Conservation (phyloP, 2,797 vertebrate genomes). For the Pipistrellus pipistrellus region DNA sequence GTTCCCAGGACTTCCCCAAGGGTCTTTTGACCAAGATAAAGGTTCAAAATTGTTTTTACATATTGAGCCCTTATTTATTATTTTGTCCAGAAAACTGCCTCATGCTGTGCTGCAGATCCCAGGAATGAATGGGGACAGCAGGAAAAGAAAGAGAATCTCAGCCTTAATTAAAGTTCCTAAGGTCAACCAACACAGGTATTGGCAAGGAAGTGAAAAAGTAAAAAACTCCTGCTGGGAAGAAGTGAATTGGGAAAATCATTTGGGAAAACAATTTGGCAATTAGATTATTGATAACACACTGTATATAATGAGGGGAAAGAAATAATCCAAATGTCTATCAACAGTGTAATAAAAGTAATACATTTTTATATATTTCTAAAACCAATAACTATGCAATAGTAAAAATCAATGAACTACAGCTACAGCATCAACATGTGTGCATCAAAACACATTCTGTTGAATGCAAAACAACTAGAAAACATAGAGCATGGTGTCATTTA, state of each 20-base stretch:
- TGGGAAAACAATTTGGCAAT: background rate
- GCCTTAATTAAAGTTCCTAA: background rate
- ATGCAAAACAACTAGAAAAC: background rate
- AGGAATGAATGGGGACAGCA: background rate
- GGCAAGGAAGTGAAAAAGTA: background rate
- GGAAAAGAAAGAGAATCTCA: background rate
- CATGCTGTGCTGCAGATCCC: background rate
- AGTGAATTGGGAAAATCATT: background rate
- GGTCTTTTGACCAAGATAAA: background rate
- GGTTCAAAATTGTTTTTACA: background rate
- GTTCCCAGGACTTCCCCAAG: background rate
- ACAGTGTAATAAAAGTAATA: background rate
- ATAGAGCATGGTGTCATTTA: background rate
- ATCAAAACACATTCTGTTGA: background rate
- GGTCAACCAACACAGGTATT: background rate
- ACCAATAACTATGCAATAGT: background rate
- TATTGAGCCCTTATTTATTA: background rate
- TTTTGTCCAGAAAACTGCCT: background rate
- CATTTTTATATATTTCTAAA: slow-evolving; percentile 17
- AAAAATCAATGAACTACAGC: background rate
- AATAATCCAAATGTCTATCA: background rate
- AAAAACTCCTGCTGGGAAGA: background rate
- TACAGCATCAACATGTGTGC: background rate
- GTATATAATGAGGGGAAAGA: background rate
- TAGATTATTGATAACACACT: background rate